A percentile compares a stretch with the other conserved stretches of the same genome.
Evolutionary conservation across 2,797 vertebrate genomes (phyloP).

Genomic region (Leptodactylus fallax): DNA sequence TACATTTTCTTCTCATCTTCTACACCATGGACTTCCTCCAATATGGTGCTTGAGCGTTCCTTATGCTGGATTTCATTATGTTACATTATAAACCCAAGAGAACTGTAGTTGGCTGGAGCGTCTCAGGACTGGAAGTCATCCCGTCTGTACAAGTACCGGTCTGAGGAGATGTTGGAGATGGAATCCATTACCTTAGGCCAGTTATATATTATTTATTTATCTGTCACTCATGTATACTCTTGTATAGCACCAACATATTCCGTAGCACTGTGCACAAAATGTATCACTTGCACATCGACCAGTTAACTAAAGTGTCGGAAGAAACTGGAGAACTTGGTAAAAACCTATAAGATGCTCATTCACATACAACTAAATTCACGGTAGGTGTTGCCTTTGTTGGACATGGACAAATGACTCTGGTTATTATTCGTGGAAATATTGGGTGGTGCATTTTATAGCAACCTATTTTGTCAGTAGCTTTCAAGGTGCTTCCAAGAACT

Average conservation of each 20-base stretch:
- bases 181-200: background rate
- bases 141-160: conserved; percentile 2
- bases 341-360: background rate
- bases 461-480: too few relatives aligned
- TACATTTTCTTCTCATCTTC: conserved; percentile 7
- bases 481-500: too few relatives aligned
- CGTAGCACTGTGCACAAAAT: background rate
- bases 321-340: background rate
- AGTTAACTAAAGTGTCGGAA: background rate
- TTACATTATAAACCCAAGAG: conserved; percentile 22
- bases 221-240: background rate
- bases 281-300: background rate
- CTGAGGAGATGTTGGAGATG: background rate
- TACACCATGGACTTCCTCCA: background rate
- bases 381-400: background rate
- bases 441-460: background rate
- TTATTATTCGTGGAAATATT: background rate
- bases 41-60: background rate
- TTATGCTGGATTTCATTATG: conserved; percentile 42
- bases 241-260: background rate
- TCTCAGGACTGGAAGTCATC: background rate
- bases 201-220: background rate
- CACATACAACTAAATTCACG: background rate
- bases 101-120: conserved; percentile 21
- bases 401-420: background rate